These are phyloP conservation scores for Papilio protenor DNA, from an alignment of 2,888 invertebrate species.

Conservation along the genomic window DNA sequence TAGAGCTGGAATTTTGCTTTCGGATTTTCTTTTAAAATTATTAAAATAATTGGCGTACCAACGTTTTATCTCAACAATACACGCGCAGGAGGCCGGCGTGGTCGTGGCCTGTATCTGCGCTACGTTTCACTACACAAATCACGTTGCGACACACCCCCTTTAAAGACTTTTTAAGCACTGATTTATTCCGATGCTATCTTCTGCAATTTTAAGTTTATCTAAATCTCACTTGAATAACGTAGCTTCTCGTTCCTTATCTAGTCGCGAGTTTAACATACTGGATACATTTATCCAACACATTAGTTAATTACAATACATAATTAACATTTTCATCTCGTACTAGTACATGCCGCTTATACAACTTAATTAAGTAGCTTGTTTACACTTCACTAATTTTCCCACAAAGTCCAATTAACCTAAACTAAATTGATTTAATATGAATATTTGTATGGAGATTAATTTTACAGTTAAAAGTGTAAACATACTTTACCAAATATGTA, in stretches of 20 bases:
- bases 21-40: conserved; percentile 48
- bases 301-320: conserved; percentile 34
- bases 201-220: conserved; percentile 23
- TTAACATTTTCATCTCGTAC: conserved; percentile 17
- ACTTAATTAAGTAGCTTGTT: conserved; percentile 38
- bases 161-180: conserved; percentile 56
- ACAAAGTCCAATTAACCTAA: conserved; percentile 25
- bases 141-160: conserved; percentile 61
- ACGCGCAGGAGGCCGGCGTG: conserved; percentile 49
- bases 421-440: conserved; percentile 20
- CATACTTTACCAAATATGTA: not conserved
- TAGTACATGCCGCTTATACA: conserved; percentile 18
- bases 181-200: conserved; percentile 41
- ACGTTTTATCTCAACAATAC: conserved; percentile 64
- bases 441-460: conserved; percentile 14
- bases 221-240: conserved; percentile 2
- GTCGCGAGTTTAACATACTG: not conserved
- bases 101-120: conserved; percentile 19
- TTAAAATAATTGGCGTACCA: conserved; percentile 46
- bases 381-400: conserved; percentile 28
- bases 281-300: conserved; percentile 11
- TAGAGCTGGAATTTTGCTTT: conserved; percentile 40
- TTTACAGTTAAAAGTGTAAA: not conserved
- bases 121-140: conserved; percentile 55
- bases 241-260: conserved; percentile 7